A percentile compares a stretch with the other conserved stretches of the same genome.
Evolutionary conservation across 2,797 vertebrate species (phyloP).

Genomic region (Peromyscus attwateri): DNA sequence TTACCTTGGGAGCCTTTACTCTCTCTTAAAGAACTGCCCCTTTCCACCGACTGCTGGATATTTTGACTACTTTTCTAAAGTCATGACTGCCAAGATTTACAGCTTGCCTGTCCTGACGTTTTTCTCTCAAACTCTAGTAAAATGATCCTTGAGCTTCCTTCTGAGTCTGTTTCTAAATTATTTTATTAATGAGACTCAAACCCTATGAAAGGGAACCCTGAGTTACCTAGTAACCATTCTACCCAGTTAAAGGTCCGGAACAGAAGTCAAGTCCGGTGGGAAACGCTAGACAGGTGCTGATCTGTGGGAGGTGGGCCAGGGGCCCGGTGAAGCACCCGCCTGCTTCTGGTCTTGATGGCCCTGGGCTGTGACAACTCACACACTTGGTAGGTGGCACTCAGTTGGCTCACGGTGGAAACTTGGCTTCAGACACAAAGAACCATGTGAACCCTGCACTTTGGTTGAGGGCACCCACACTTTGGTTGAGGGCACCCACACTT

Average conservation of each 20-base stretch:
- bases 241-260: not conserved
- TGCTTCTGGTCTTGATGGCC: not conserved
- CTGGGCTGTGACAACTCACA: not conserved
- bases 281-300: not conserved
- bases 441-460: no score
- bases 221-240: not conserved
- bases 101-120: not conserved
- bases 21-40: not conserved
- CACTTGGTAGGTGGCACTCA: rapidly evolving
- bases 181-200: not conserved
- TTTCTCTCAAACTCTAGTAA: not conserved
- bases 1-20: not conserved
- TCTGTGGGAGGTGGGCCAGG: not conserved
- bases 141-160: not conserved
- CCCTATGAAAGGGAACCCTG: not conserved
- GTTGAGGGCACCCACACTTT: not conserved
- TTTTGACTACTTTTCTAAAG: not conserved
- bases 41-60: not conserved
- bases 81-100: not conserved
- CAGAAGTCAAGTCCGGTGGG: not conserved
- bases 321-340: not conserved
- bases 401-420: not conserved
- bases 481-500: rapidly evolving
- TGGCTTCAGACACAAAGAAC: not conserved
- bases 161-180: not conserved